Evolutionary conservation across 2,797 vertebrate genomes (phyloP).

Genomic region (Phyllotis vaccarum): DNA sequence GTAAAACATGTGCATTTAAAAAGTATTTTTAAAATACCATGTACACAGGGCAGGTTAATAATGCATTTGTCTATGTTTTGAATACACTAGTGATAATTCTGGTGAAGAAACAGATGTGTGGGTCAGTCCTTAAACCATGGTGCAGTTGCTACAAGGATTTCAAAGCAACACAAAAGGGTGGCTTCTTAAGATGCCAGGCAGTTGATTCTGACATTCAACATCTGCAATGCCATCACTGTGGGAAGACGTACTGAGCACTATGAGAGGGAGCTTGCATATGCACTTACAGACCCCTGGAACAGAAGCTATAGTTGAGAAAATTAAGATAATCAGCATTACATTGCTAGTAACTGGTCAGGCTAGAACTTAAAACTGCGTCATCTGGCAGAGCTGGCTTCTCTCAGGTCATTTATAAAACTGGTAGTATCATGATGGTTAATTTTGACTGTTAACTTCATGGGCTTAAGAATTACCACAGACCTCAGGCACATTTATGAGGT

Average conservation of each 20-base stretch:
- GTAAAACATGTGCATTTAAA: not conserved
- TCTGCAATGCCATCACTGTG: not conserved
- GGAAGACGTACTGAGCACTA: not conserved
- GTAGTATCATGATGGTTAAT: not conserved
- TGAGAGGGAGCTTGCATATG: not conserved
- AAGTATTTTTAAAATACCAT: not conserved
- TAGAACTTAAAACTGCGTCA: not conserved
- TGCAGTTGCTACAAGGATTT: conserved; percentile 20
- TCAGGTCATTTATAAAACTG: not conserved
- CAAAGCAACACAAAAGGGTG: not conserved
- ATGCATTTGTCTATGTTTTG: not conserved
- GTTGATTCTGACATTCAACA: not conserved
- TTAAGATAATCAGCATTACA: not conserved
- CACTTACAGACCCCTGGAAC: not conserved
- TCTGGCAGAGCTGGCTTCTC: not conserved
- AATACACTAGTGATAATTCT: conserved; percentile 38
- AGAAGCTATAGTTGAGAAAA: conserved; percentile 13
- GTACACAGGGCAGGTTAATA: not conserved
- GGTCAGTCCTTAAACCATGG: not conserved
- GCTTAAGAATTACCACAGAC: not conserved
- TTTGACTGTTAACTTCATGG: not conserved
- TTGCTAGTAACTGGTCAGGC: not conserved
- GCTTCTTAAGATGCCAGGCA: not conserved
- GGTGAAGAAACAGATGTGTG: not conserved
- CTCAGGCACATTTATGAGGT: not conserved